Evolutionary conservation across 2,113 vertebrate genomes (phyloP), one percentile per base, ranked within the genome.

Genomic region (Deroptyus accipitrinus): DNA sequence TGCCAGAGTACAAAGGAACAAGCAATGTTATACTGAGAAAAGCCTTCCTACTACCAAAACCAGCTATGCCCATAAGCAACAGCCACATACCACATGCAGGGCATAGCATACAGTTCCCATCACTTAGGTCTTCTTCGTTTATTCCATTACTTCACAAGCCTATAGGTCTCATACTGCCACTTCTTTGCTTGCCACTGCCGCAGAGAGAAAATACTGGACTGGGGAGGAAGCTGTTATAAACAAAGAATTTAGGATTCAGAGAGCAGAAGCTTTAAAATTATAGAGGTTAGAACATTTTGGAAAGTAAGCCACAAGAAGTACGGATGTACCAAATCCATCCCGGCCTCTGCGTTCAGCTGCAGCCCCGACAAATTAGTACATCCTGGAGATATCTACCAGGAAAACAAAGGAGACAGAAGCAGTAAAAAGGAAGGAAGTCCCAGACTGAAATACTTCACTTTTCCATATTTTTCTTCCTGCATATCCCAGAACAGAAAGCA

Each of bases 361-460:
- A 64, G 46, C 78, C 63, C 0, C 0, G 27, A 41, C 1, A 4
- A 88, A 23, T 64, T 73, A 75, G 83, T 59, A 70, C 6, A 10
- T 75, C 46, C 48, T 70, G 59, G 39, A 93, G 31, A 24, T 62
- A 75, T 23, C 94, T 72, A 78, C 41, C 55, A 75, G 69, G 74
- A 93, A 84, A 77, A 87, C 48, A 75, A 91, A 90, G 73, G 44
- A 92, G 73, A 78, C 61, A 78, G 55, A 83, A 35, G 31, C 67
- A 89, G n/a, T 78, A n/a, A 91, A 94, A 88, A 96, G 41, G 86
- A 86, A 92, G 76, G 83, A 95, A 95, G 69, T 87, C 69, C 16
- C 66, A 91, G 41, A 20, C 44, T 57, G 37, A 89, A 49, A 66
- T 83, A 82, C 62, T 92, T 55, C 2, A 88, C 79, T 92, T 95